A percentile compares a stretch with the other conserved stretches of the same genome.
phyloP scores from a whole-genome alignment of 2,888 invertebrate genomes.

The Hemistola chrysoprasaria region DNA sequence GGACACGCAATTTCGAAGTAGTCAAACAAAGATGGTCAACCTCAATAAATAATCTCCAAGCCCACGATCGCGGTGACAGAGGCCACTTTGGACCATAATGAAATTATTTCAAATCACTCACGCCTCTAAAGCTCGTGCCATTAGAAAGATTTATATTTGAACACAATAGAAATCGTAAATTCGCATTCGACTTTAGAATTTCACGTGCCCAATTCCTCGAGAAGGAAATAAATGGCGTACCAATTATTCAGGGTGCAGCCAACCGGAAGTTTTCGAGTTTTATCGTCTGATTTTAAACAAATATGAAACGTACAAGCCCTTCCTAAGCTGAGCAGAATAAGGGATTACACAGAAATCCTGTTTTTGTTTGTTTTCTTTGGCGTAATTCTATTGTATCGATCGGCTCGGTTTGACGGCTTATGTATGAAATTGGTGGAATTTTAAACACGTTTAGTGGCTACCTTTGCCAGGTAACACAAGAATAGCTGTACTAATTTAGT shows the following conservation, averaged over 20 bases:
- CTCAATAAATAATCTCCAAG: conserved; percentile 41
- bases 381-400: conserved; percentile 62
- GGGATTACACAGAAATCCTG: conserved; percentile 77
- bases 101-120: conserved; percentile 57
- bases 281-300: conserved; percentile 74
- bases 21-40: conserved; percentile 33
- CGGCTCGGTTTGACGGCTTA: conserved; percentile 28
- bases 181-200: conserved; percentile 63
- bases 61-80: conserved; percentile 51
- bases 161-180: conserved; percentile 67
- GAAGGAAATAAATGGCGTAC: conserved; percentile 73
- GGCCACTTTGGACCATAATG: conserved; percentile 47
- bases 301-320: conserved; percentile 62
- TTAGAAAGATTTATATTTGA: conserved; percentile 70
- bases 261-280: conserved; percentile 76
- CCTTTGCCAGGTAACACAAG: conserved; percentile 8
- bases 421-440: conserved; percentile 19
- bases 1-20: conserved; percentile 11
- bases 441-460: conserved; percentile 4
- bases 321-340: conserved; percentile 67
- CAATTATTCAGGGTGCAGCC: conserved; percentile 68
- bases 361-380: conserved; percentile 80
- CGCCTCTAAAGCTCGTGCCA: conserved; percentile 66
- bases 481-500: conserved; percentile 1
- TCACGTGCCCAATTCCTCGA: conserved; percentile 53